Evolutionary conservation across 1,140 invertebrate species (phyloP), one percentile per base, ranked within the genome.

Genomic region (Patella vulgata): DNA sequence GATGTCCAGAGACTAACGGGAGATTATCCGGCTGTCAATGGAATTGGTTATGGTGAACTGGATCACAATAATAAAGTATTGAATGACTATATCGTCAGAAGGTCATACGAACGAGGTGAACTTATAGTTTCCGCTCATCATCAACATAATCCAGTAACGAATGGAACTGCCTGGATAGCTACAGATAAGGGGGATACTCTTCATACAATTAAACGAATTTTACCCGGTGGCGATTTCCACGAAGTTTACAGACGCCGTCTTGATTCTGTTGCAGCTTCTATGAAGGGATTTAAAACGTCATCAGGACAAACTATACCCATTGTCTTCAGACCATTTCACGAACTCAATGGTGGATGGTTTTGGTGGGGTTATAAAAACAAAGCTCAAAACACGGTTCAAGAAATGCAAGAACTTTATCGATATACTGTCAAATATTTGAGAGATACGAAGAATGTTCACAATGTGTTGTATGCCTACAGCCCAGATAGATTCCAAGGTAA

Each of bases 351-450:
- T 42, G 40, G 19, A 17, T 42, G 40, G 40, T 42, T 42, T 19
- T 42, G 40, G 40, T 42, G 40, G 40, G 40, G 40, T 42, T 19
- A 17, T 19, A 42, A 42, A 17, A 42, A 42, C 19, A 14, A 19
- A 42, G 14, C 14, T 42, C 40, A 42, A 19, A 42, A 42, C 40
- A 64, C 54, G 2, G 21, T 42, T 14, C 36, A 64, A 5, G 62
- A 64, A 27, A 52, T 52, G 19, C 58, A 58, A 23, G 40, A 43
- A 14, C 30, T 64, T 12, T 64, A 44, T 14, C 54, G 36, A 19
- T 58, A 47, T 28, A 42, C 40, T 19, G 14, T 19, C 1, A 42
- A 42, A 3, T 14, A 42, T 3, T 17, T 42, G 14, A 42, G 40
- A 19, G 40, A 42, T 3, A 42, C 40, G 19, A 19, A 42, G 2